Evolutionary conservation across 2,797 vertebrate genomes (phyloP), one percentile per base, ranked within the genome.

Genomic region (Channa striata): DNA sequence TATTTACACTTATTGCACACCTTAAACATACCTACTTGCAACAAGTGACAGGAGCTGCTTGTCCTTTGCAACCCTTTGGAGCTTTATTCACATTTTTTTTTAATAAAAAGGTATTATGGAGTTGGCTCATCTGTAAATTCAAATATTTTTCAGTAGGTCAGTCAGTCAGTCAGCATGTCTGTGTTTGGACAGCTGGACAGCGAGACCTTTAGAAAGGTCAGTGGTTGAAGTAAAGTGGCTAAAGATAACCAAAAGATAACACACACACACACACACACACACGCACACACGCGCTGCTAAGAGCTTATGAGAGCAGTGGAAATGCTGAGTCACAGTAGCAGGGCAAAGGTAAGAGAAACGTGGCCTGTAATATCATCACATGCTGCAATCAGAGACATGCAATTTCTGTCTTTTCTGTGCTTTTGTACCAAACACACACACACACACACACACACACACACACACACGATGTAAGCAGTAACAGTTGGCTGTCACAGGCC

Each of bases 151-250:
- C 1, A 53, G 47, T 44, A 56, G 73, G 78, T 79, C 83, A 81
- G 54, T 73, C 70, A 65, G 52, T 42, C 54, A 23, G 71, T 44
- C 30, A 64, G 53, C 48, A 8, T 67, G 58, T 49, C 58, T 68
- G 67, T 72, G 56, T 74, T 84, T 81, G 67, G 80, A 86, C 83
- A 90, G 86, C 83, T 90, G 85, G 85, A 87, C 78, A 63, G 57
- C 65, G 74, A 87, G 85, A 90, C 90, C 87, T 87, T 89, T 78
- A 62, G 60, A 91, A 92, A 92, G 91, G 83, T 86, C 94, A 87
- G 83, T 1, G 59, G 77, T 80, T 74, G 65, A 61, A 75, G 59
- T 82, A 76, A 90, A 82, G 82, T 84, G 77, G 25, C 25, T 30
- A 30, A 30, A 30, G 77, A 78, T 86, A 88, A 87, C n/a, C n/a